These are phyloP conservation scores for Drosophila pruinosa DNA, from an alignment of 1,140 invertebrate genomes.

Conservation along the genomic window DNA sequence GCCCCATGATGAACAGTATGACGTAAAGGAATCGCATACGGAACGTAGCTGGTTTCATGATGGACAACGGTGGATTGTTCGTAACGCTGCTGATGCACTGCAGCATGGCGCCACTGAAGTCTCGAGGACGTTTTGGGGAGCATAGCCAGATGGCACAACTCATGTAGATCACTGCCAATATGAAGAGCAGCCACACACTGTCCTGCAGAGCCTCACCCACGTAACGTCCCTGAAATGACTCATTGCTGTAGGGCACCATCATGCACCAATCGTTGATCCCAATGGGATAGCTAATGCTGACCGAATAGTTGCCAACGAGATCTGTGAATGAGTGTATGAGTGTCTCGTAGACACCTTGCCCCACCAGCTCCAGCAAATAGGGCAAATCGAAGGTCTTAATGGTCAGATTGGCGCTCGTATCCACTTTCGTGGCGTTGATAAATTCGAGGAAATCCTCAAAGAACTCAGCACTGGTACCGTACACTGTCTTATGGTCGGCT, in stretches of 20 bases:
- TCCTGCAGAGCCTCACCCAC: conserved; percentile 50
- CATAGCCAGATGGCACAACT: conserved; percentile 62
- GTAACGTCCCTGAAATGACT: conserved; percentile 54
- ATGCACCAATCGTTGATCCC: conserved; percentile 77
- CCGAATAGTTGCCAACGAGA: conserved; percentile 24
- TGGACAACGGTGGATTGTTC: conserved; percentile 39
- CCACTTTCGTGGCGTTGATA: conserved; percentile 61
- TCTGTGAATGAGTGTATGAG: conserved; percentile 70
- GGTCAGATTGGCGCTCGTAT: conserved; percentile 37
- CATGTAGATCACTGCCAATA: conserved; percentile 49
- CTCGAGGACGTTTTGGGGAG: conserved; percentile 45
- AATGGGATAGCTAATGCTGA: conserved; percentile 66
- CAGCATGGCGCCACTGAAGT: conserved; percentile 59
- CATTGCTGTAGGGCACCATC: conserved; percentile 69
- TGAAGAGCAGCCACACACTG: conserved; percentile 52
- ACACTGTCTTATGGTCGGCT: conserved; percentile 25
- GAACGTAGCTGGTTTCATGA: conserved; percentile 31
- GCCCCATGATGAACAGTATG: conserved; percentile 55
- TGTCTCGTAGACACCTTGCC: conserved; percentile 64
- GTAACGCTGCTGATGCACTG: conserved; percentile 63
- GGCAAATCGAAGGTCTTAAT: conserved; percentile 38
- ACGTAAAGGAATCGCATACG: conserved; percentile 63
- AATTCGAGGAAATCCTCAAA: conserved; percentile 61
- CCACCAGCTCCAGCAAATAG: conserved; percentile 40
- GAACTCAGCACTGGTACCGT: conserved; percentile 62